Base-by-base conservation (phyloP, 2,113 vertebrate species). In the Picathartes gymnocephalus region DNA sequence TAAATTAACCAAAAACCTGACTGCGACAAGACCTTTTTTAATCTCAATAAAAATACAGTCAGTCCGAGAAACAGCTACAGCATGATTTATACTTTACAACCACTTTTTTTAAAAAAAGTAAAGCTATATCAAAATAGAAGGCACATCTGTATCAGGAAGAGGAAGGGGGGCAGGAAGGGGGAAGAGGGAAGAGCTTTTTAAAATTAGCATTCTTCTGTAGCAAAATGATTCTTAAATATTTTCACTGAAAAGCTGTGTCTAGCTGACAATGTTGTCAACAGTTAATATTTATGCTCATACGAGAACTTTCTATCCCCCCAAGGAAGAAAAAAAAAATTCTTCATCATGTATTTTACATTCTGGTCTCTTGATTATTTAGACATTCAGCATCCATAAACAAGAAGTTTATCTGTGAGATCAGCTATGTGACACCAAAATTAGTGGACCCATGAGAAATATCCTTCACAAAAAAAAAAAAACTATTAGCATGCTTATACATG, bases 341-440 rank as follows among this genome's bases (percentile, higher is more conserved):
- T 88, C 3, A 4, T 77, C 74, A 78, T 17, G 6, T 72, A 48
- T 69, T 93, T 93, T 77, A 42, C 44, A 60, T 92, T 81, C 39
- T 80, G 13, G 37, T 83, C 53, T 92, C 65, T 88, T 27, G 33
- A 84, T 94, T 94, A 96, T 97, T 92, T 96, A 95, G 87, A 96
- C 65, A 92, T 94, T 97, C 90, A 95, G 44, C 50, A 83, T 65
- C 83, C 90, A 80, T 82, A 96, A 97, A 93, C 72, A 95, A 90
- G 65, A 72, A 96, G 79, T 93, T 93, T 96, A 96, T 96, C 92
- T 89, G 57, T 33, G 30, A 91, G 50, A 96, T 77, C 84, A 87
- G 92, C 77, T 93, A 95, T 78, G 89, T 91, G 91, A 91, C 81
- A 79, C 21, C 76, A 85, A 95, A 97, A 95, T 92, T 96, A 97